These are phyloP conservation scores for Drosophila formosana DNA, from an alignment of 2,888 invertebrate species.

Conservation along the genomic window DNA sequence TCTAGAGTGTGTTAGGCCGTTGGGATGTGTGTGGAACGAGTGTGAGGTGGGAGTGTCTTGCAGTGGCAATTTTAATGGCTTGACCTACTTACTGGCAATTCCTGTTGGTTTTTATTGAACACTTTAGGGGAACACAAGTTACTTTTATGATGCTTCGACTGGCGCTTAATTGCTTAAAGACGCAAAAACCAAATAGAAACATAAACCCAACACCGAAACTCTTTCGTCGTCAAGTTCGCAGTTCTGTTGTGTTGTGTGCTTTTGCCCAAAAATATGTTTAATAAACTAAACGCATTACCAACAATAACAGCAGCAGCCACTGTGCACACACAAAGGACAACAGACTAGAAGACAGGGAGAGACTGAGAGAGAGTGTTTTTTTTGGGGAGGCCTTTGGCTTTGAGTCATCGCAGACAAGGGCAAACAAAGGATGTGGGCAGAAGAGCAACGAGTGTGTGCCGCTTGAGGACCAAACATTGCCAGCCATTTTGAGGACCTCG, in stretches of 20 bases:
- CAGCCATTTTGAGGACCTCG: constrained; percentile 25
- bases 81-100: constrained; percentile 64
- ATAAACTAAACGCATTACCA: constrained; percentile 77
- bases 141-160: constrained; percentile 24
- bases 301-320: constrained; percentile 35
- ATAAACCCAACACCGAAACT: constrained; percentile 11
- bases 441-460: constrained; percentile 18
- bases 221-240: constrained; percentile 17
- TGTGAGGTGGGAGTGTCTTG: background rate
- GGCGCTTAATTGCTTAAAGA: constrained; percentile 49
- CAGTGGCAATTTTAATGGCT: constrained; percentile 71
- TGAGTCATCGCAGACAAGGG: constrained; percentile 19
- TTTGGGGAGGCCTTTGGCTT: constrained; percentile 9
- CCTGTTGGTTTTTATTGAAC: constrained; percentile 63
- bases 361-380: constrained; percentile 20
- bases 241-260: constrained; percentile 28
- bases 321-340: constrained; percentile 54
- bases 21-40: constrained; percentile 1
- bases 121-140: constrained; percentile 48
- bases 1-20: constrained; percentile 32
- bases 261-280: constrained; percentile 73
- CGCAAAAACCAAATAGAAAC: constrained; percentile 13
- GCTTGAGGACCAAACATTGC: constrained; percentile 37
- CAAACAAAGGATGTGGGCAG: constrained; percentile 16
- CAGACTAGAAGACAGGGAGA: constrained; percentile 30